phyloP scores from a whole-genome alignment of 2,113 vertebrate species.

The Cheilinus undulatus region DNA sequence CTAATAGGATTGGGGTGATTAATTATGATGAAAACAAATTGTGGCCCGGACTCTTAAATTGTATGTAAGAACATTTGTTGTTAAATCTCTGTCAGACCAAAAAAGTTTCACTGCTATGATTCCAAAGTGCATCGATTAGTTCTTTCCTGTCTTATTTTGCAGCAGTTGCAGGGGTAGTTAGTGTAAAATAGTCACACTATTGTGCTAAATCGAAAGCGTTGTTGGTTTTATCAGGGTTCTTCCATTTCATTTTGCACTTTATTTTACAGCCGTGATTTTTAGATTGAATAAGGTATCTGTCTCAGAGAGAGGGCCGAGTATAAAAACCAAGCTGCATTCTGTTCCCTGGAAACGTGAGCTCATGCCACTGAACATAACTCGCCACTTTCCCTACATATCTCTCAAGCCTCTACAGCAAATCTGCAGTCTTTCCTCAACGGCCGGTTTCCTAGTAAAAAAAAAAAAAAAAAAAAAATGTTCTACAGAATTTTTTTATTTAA shows the following conservation, averaged over 20 bases:
- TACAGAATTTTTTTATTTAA: constrained; percentile 5
- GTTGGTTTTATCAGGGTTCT: not conserved
- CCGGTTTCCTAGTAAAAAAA: not conserved
- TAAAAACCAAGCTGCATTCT: not conserved
- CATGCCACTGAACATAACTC: not conserved
- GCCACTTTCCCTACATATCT: not conserved
- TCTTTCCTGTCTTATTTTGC: not conserved
- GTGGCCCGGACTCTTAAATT: too few relatives aligned
- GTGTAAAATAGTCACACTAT: not conserved
- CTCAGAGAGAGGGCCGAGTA: constrained; percentile 20
- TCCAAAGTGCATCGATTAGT: not conserved
- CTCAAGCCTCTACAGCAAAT: not conserved
- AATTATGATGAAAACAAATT: too few relatives aligned
- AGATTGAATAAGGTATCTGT: constrained; percentile 38
- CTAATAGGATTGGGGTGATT: too few relatives aligned
- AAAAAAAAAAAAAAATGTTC: constrained; percentile 10
- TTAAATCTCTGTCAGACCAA: too few relatives aligned
- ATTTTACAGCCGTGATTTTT: constrained; percentile 23
- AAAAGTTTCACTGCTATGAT: too few relatives aligned
- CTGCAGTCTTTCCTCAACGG: not conserved
- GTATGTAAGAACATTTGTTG: too few relatives aligned
- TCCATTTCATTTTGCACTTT: constrained; percentile 28
- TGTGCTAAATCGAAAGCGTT: not conserved
- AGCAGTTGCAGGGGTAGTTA: not conserved
- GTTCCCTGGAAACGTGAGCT: not conserved